Percentiles rank a stretch among this genome's conserved stretches.
Conservation (phyloP, 2,888 invertebrate species). For the Spodoptera littoralis region DNA sequence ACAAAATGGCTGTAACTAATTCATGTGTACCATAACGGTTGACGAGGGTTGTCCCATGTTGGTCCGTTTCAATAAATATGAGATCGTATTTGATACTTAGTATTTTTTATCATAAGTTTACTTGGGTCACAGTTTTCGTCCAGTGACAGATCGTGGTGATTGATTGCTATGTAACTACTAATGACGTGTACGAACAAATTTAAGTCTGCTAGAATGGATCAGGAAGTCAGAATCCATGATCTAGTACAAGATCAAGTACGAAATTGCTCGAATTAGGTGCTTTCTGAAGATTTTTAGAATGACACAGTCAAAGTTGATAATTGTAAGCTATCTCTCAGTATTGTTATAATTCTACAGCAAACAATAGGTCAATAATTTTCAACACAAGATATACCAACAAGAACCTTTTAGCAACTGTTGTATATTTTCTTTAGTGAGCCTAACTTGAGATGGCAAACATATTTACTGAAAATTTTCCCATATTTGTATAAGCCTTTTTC, state of each 20-base stretch:
- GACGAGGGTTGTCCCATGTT: constrained; percentile 40
- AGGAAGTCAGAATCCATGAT: constrained; percentile 11
- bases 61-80: constrained; percentile 29
- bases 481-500: constrained; percentile 70
- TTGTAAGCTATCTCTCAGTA: too few species aligned
- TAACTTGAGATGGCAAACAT: constrained; percentile 61
- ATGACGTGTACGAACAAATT: constrained; percentile 25
- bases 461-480: constrained; percentile 68
- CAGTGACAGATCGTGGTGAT: constrained; percentile 35
- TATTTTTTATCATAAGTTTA: constrained; percentile 20
- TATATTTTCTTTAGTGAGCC: constrained; percentile 42
- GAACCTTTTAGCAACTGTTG: constrained; percentile 27
- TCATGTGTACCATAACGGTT: constrained; percentile 38
- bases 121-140: constrained; percentile 25
- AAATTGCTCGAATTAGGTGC: neutral
- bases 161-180: constrained; percentile 36
- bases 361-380: too few species aligned
- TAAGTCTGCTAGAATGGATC: constrained; percentile 2
- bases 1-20: constrained; percentile 47
- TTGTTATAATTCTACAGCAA: too few species aligned
- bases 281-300: neutral
- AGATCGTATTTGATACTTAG: constrained; percentile 27
- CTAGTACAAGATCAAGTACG: constrained; percentile 9
- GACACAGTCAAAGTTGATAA: too few species aligned
- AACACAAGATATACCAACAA: constrained; percentile 22